Conservation (phyloP, 1,140 invertebrate genomes). For the Colletes latitarsis region DNA sequence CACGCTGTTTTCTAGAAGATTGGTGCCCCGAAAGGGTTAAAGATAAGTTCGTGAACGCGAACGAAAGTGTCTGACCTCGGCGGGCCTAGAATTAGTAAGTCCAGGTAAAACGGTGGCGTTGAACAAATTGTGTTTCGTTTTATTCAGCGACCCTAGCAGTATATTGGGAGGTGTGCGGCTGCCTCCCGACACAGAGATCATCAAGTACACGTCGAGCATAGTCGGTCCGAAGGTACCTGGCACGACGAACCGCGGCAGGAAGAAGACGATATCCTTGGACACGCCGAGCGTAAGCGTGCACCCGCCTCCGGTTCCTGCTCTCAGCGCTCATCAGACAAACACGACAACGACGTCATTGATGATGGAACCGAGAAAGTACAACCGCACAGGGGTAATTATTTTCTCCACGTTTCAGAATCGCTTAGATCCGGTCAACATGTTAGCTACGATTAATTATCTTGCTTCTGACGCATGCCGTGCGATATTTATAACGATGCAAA, state of each 20-base stretch:
- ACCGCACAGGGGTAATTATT: conserved; percentile 71
- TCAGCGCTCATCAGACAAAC: conserved; percentile 75
- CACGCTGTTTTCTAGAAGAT: too few species aligned
- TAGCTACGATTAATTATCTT: too few species aligned
- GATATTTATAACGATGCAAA: too few species aligned
- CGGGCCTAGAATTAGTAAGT: too few species aligned
- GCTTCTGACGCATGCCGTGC: too few species aligned
- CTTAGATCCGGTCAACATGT: too few species aligned
- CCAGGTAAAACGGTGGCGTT: too few species aligned
- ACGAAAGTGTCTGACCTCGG: too few species aligned
- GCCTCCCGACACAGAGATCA: conserved; percentile 94
- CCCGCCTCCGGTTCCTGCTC: conserved; percentile 74
- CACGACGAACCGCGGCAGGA: conserved; percentile 90
- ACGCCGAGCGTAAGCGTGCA: conserved; percentile 88
- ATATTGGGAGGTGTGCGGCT: conserved; percentile 90
- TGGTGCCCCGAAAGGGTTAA: too few species aligned
- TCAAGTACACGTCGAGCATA: conserved; percentile 92
- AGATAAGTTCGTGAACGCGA: too few species aligned
- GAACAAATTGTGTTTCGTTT: not conserved
- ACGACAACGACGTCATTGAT: conserved; percentile 71
- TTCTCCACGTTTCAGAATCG: too few species aligned
- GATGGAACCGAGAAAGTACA: conserved; percentile 77
- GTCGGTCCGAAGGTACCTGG: conserved; percentile 91
- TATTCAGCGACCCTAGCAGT: conserved; percentile 87
- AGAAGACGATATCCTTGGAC: conserved; percentile 93